phyloP scores from a whole-genome alignment of 2,888 invertebrate genomes.

The Pseudoips prasinana region DNA sequence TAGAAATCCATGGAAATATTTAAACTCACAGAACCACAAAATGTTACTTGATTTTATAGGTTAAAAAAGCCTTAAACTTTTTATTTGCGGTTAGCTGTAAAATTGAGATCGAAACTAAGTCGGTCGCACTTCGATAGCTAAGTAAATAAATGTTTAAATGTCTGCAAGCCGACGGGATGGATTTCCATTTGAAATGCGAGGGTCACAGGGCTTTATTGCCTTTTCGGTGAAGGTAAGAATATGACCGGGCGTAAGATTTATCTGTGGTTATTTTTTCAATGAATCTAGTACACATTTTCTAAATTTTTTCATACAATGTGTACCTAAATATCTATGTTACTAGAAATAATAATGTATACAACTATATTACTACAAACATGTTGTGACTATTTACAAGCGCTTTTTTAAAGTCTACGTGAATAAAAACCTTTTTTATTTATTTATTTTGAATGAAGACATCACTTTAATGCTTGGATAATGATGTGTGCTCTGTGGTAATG shows the following conservation, averaged over 20 bases:
- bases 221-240: slow-evolving; percentile 48
- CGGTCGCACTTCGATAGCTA: slow-evolving; percentile 38
- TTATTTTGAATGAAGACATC: no score
- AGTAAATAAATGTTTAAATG: slow-evolving; percentile 61
- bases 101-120: slow-evolving; percentile 39
- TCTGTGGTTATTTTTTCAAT: slow-evolving; percentile 34
- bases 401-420: no score
- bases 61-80: slow-evolving; percentile 23
- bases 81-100: slow-evolving; percentile 30
- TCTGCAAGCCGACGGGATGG: slow-evolving; percentile 45
- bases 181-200: slow-evolving; percentile 66
- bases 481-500: no score
- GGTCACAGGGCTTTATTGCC: slow-evolving; percentile 55
- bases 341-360: no score
- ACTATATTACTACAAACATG: no score
- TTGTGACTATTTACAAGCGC: no score
- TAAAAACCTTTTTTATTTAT: no score
- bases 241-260: slow-evolving; percentile 31
- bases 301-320: no score
- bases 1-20: slow-evolving; percentile 5
- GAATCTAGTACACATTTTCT: no score
- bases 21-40: slow-evolving; percentile 11
- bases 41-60: slow-evolving; percentile 20
- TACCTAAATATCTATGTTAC: no score
- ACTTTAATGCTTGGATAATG: no score